phyloP scores from a whole-genome alignment of 1,140 invertebrate genomes.

The Drosophila gunungcola region DNA sequence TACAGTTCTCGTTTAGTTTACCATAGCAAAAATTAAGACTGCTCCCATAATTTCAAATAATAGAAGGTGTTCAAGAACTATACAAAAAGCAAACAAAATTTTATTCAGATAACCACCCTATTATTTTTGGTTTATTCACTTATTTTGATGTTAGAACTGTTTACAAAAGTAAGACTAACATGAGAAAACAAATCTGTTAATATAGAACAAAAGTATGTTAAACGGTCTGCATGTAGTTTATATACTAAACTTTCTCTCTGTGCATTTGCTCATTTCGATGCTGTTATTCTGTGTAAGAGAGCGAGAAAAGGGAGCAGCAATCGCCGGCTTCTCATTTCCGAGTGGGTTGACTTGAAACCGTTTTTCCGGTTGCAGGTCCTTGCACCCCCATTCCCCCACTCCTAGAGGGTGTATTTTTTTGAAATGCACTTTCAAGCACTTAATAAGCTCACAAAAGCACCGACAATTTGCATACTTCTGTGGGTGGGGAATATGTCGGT shows the following conservation, averaged over 20 bases:
- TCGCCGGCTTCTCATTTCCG: conserved; percentile 42
- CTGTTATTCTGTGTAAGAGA: conserved; percentile 33
- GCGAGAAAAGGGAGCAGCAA: conserved; percentile 19
- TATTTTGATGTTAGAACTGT: too few relatives aligned
- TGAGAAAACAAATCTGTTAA: too few relatives aligned
- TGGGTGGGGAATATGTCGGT: conserved; percentile 3
- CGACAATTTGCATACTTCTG: conserved; percentile 63
- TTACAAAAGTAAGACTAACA: too few relatives aligned
- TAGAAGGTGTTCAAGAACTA: too few relatives aligned
- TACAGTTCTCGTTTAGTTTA: too few relatives aligned
- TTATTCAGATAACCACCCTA: too few relatives aligned
- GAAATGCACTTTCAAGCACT: conserved; percentile 75
- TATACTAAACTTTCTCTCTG: not conserved
- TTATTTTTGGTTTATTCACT: too few relatives aligned
- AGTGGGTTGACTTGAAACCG: conserved; percentile 56
- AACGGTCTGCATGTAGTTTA: too few relatives aligned
- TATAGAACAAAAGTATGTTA: too few relatives aligned
- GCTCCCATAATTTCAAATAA: too few relatives aligned
- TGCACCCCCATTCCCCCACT: not conserved
- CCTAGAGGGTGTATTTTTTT: conserved; percentile 23
- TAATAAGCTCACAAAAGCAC: conserved; percentile 77
- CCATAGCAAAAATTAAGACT: too few relatives aligned
- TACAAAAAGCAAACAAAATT: too few relatives aligned
- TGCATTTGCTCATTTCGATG: conserved; percentile 45
- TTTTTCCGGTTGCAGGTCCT: conserved; percentile 49